A percentile compares a stretch with the other conserved stretches of the same genome.
phyloP scores from a whole-genome alignment of 2,888 invertebrate genomes.

The Cerceris rybyensis region DNA sequence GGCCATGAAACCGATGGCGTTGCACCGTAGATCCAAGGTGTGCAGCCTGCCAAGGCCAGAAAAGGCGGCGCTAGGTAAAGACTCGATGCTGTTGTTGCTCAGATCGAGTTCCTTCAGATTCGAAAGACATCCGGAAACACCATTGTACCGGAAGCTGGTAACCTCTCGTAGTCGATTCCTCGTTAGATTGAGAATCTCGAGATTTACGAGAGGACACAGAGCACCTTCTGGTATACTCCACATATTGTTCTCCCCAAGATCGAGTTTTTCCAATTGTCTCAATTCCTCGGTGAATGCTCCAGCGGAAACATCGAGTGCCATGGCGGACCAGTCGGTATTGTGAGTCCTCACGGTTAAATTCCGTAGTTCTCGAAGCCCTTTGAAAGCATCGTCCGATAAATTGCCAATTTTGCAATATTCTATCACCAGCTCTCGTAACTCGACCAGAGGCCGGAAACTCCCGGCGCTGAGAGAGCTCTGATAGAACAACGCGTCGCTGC shows the following conservation, averaged over 20 bases:
- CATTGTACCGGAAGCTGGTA: constrained; percentile 87
- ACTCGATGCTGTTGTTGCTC: constrained; percentile 90
- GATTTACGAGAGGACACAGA: constrained; percentile 88
- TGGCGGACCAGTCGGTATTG: constrained; percentile 92
- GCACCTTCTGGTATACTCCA: constrained; percentile 90
- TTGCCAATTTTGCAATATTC: constrained; percentile 93
- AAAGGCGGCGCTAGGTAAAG: constrained; percentile 88
- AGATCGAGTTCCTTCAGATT: constrained; percentile 88
- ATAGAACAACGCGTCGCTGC: constrained; percentile 91
- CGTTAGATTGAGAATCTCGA: constrained; percentile 90
- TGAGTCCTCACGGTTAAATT: constrained; percentile 92
- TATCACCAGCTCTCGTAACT: constrained; percentile 89
- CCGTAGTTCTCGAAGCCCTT: constrained; percentile 89
- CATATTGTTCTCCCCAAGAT: constrained; percentile 91
- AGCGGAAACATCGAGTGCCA: constrained; percentile 89
- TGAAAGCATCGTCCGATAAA: constrained; percentile 91
- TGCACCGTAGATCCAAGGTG: constrained; percentile 89
- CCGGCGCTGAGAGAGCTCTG: constrained; percentile 90
- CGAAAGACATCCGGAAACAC: constrained; percentile 87
- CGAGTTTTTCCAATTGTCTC: constrained; percentile 88
- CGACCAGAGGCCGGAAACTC: constrained; percentile 89
- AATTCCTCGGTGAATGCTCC: constrained; percentile 90
- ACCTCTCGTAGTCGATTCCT: constrained; percentile 90
- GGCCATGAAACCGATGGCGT: constrained; percentile 89
- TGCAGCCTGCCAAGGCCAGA: constrained; percentile 88